Conservation (phyloP, 2,797 vertebrate genomes). For the Bucorvus abyssinicus region DNA sequence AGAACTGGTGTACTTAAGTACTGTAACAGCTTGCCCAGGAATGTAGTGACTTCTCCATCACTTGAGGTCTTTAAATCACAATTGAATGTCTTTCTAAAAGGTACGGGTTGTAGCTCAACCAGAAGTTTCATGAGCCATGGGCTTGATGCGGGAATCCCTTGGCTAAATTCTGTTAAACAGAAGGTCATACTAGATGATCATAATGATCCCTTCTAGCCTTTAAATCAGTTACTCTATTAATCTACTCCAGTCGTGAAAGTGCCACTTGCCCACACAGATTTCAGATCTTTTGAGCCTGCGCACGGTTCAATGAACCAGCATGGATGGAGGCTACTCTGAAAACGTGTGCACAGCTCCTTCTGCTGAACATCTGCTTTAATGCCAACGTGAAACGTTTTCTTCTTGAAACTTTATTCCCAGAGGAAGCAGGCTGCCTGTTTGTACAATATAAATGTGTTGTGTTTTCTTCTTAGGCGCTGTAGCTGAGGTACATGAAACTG, state of each 20-base stretch:
- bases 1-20: not conserved
- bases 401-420: slow-evolving; percentile 6
- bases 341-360: slow-evolving; percentile 28
- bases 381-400: not conserved
- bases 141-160: slow-evolving; percentile 34
- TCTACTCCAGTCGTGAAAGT: slow-evolving; percentile 38
- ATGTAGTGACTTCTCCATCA: slow-evolving; percentile 22
- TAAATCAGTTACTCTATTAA: slow-evolving; percentile 49
- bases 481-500: slow-evolving; percentile 34
- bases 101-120: slow-evolving; percentile 9
- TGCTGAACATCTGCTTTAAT: slow-evolving; percentile 48
- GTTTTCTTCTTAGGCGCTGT: slow-evolving; percentile 10
- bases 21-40: not conserved
- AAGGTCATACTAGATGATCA: slow-evolving; percentile 56
- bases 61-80: slow-evolving; percentile 55
- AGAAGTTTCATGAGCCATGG: slow-evolving; percentile 41
- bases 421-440: not conserved
- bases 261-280: slow-evolving; percentile 27
- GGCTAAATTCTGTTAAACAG: slow-evolving; percentile 55
- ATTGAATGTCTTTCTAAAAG: slow-evolving; percentile 24
- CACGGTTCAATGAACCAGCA: not conserved
- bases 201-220: slow-evolving; percentile 61
- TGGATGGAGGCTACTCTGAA: not conserved
- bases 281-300: not conserved
- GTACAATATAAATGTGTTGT: not conserved